phyloP scores from a whole-genome alignment of 64 coral and sea anemone genomes.

The Porites australiensis region DNA sequence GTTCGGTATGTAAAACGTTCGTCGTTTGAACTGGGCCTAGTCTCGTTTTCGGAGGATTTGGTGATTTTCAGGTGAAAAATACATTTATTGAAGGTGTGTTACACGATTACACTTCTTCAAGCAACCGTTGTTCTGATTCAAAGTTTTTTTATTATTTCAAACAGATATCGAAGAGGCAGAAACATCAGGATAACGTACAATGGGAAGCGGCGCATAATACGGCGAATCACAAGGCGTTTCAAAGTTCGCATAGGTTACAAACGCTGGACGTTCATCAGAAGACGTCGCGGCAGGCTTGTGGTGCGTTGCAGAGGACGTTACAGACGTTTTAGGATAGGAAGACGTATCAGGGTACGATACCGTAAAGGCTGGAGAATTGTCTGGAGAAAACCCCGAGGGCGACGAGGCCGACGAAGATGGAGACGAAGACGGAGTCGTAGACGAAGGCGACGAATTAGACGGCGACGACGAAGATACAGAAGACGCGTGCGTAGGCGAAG shows the following conservation, averaged over 20 bases:
- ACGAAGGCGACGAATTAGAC: conserved; percentile 22
- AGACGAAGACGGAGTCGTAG: conserved; percentile 22
- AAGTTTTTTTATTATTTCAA: background rate
- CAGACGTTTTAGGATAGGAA: conserved; percentile 7
- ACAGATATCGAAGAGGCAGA: conserved; percentile 21
- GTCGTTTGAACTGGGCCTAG: too few relatives aligned
- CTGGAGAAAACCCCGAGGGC: background rate
- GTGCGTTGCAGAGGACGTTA: background rate
- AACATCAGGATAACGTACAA: conserved; percentile 6
- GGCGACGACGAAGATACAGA: conserved; percentile 34
- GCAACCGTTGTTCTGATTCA: too few relatives aligned
- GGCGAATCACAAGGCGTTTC: conserved; percentile 11
- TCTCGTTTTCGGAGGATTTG: too few relatives aligned
- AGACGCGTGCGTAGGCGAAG: background rate
- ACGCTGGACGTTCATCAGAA: background rate
- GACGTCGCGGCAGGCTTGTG: conserved; percentile 16
- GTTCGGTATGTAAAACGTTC: too few relatives aligned
- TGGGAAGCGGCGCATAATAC: conserved; percentile 10
- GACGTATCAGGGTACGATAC: background rate
- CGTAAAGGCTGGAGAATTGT: background rate
- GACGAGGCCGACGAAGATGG: background rate
- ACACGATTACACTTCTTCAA: too few relatives aligned
- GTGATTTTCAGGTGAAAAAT: too few relatives aligned
- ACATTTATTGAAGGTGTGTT: too few relatives aligned
- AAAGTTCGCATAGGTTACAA: background rate